phyloP scores from a whole-genome alignment of 2,113 vertebrate genomes.

The Brachypteracias leptosomus region DNA sequence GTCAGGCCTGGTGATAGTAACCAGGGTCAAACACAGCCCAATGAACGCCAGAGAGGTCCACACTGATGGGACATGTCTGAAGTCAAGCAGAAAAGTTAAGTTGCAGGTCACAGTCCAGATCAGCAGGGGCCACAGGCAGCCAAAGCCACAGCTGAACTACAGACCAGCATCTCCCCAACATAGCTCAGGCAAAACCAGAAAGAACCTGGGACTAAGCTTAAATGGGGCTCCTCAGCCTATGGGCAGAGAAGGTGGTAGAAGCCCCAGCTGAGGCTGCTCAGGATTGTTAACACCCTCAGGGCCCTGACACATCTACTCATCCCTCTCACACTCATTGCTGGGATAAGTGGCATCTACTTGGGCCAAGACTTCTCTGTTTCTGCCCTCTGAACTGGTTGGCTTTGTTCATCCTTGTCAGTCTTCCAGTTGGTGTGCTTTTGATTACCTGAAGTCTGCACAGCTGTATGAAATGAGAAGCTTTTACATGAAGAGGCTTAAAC shows the following conservation, averaged over 20 bases:
- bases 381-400: not conserved
- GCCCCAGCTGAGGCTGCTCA: not conserved
- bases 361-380: not conserved
- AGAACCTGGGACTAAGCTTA: fast-evolving
- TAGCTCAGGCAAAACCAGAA: fast-evolving
- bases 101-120: not conserved
- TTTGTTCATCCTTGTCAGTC: not conserved
- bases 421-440: not conserved
- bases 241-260: not conserved
- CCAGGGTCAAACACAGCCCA: not conserved
- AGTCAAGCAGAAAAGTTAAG: not conserved
- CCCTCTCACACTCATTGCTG: not conserved
- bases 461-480: not conserved
- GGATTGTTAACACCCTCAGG: not conserved
- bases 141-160: not conserved
- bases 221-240: not conserved
- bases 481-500: not conserved
- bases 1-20: not conserved
- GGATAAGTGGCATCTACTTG: not conserved
- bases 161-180: not conserved
- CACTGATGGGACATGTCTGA: fast-evolving
- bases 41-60: not conserved
- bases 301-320: not conserved
- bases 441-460: not conserved
- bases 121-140: fast-evolving